These are phyloP conservation scores for Prochilodus magdalenae DNA, from an alignment of 2,113 vertebrate genomes.

Conservation along the genomic window DNA sequence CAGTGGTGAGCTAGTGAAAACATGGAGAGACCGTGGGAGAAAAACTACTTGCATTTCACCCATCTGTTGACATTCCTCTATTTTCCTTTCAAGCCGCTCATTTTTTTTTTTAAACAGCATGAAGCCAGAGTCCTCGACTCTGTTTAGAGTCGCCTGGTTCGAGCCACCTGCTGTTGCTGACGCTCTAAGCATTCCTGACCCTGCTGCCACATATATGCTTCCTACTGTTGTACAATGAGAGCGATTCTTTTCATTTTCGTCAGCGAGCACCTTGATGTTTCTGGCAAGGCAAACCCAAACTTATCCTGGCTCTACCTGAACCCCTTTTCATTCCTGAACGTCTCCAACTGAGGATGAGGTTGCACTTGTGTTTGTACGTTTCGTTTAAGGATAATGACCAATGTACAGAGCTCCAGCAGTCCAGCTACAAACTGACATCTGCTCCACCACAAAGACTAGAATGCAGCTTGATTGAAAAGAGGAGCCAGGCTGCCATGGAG, in stretches of 20 bases:
- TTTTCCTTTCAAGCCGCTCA: slow-evolving; percentile 20
- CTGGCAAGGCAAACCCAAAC: slow-evolving; percentile 30
- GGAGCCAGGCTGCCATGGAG: slow-evolving; percentile 40
- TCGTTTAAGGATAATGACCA: slow-evolving; percentile 79
- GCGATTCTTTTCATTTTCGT: not conserved
- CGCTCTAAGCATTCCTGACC: slow-evolving; percentile 28
- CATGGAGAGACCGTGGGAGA: slow-evolving; percentile 64
- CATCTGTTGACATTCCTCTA: slow-evolving; percentile 46
- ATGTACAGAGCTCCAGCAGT: slow-evolving; percentile 76
- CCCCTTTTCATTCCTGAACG: slow-evolving; percentile 49
- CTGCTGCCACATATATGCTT: slow-evolving; percentile 21
- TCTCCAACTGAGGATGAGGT: slow-evolving; percentile 53
- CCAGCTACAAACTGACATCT: slow-evolving; percentile 42
- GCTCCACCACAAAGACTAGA: slow-evolving; percentile 37
- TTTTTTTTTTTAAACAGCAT: slow-evolving; percentile 48
- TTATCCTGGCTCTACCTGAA: slow-evolving; percentile 1
- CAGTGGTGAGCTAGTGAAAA: slow-evolving; percentile 43
- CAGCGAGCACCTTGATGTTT: slow-evolving; percentile 34
- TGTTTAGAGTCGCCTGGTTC: no score
- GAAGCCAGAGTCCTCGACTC: slow-evolving; percentile 33
- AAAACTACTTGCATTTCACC: slow-evolving; percentile 56
- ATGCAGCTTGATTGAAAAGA: slow-evolving; percentile 52
- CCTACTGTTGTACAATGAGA: slow-evolving; percentile 7
- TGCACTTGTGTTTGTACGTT: slow-evolving; percentile 76
- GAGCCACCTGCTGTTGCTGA: not conserved